Conservation (phyloP, 2,888 invertebrate genomes). For the Ennomos fuscantarius region DNA sequence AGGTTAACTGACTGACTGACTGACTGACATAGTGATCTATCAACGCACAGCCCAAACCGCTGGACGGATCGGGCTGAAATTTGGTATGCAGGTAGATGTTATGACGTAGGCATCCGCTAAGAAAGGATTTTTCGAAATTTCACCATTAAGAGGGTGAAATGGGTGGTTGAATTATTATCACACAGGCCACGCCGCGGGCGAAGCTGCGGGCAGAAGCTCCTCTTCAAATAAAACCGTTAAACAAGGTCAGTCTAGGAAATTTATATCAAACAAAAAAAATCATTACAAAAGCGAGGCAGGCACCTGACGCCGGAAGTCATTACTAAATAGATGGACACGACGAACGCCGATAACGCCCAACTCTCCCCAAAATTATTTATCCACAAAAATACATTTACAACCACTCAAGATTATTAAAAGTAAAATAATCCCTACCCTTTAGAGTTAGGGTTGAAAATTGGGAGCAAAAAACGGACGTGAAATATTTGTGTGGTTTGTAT, state of each 20-base stretch:
- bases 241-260: slow-evolving; percentile 31
- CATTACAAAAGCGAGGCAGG: slow-evolving; percentile 60
- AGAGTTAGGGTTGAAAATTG: slow-evolving; percentile 31
- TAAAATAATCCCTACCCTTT: slow-evolving; percentile 24
- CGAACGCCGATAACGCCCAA: slow-evolving; percentile 74
- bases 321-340: slow-evolving; percentile 83
- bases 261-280: slow-evolving; percentile 53
- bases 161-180: too few relatives aligned
- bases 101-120: too few relatives aligned
- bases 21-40: too few relatives aligned
- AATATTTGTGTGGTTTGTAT: slow-evolving; percentile 51
- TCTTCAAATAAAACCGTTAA: slow-evolving; percentile 35
- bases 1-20: too few relatives aligned
- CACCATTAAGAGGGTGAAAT: too few relatives aligned
- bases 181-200: too few relatives aligned
- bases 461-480: slow-evolving; percentile 23
- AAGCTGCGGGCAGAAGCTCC: too few relatives aligned
- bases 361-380: slow-evolving; percentile 72
- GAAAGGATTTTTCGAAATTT: too few relatives aligned
- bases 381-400: slow-evolving; percentile 43
- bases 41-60: too few relatives aligned
- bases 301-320: slow-evolving; percentile 85
- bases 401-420: slow-evolving; percentile 1
- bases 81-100: too few relatives aligned
- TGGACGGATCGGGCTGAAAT: too few relatives aligned